Percentiles rank a stretch among this genome's conserved stretches.
These are phyloP conservation scores for Nephotettix cincticeps DNA, from an alignment of 1,140 invertebrate species.

Conservation along the genomic window DNA sequence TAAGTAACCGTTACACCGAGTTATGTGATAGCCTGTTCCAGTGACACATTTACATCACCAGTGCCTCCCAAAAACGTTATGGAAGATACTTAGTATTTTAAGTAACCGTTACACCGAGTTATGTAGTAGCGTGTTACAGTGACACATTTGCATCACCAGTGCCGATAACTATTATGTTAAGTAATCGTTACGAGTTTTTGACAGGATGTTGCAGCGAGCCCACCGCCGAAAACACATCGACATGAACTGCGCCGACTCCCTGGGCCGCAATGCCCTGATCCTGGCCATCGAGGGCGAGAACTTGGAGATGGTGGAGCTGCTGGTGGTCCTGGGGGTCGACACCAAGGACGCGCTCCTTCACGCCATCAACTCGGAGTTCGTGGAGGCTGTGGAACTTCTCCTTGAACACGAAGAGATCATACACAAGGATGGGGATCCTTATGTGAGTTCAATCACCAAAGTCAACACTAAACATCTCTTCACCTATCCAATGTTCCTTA, in stretches of 20 bases:
- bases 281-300: constrained; percentile 99
- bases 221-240: constrained; percentile 81
- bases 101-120: too few relatives aligned
- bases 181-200: too few relatives aligned
- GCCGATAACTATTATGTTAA: too few relatives aligned
- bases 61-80: too few relatives aligned
- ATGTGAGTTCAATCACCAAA: constrained; percentile 70
- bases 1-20: too few relatives aligned
- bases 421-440: constrained; percentile 74
- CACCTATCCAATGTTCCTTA: too few relatives aligned
- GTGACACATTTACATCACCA: too few relatives aligned
- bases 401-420: constrained; percentile 88
- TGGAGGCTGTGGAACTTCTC: constrained; percentile 94
- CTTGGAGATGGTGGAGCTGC: constrained; percentile 95
- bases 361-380: constrained; percentile 97
- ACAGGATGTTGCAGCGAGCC: constrained; percentile 73
- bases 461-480: too few relatives aligned
- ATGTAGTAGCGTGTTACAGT: too few relatives aligned
- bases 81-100: too few relatives aligned
- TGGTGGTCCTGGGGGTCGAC: constrained; percentile 85
- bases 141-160: too few relatives aligned
- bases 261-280: constrained; percentile 85
- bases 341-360: constrained; percentile 94
- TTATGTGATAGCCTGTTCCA: too few relatives aligned
- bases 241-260: constrained; percentile 96